Conservation (phyloP, 2,888 invertebrate genomes). For the Rhamnusium bicolor region DNA sequence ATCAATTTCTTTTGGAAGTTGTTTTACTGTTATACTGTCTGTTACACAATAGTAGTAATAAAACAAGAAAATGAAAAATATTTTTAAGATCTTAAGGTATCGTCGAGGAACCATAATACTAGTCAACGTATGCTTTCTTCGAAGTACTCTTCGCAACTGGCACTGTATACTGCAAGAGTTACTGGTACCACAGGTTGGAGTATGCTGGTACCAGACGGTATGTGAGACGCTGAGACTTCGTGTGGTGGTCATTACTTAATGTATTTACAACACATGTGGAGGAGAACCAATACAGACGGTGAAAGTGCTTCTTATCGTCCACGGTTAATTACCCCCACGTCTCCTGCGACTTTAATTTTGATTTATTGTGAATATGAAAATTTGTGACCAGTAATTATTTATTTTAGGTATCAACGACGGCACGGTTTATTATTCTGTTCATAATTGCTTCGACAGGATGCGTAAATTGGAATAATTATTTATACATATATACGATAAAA, state of each 20-base stretch:
- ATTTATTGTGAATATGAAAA: neutral
- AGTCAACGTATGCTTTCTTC: neutral
- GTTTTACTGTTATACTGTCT: no score
- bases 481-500: neutral
- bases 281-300: constrained; percentile 55
- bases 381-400: neutral
- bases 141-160: neutral
- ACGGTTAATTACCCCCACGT: neutral
- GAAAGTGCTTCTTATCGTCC: constrained; percentile 48
- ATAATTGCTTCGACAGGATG: neutral
- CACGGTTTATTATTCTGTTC: neutral
- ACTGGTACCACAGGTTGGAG: neutral
- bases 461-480: neutral
- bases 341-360: neutral
- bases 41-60: no score
- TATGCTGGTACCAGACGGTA: neutral
- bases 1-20: no score
- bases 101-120: no score
- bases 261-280: constrained; percentile 39
- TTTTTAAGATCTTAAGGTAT: no score
- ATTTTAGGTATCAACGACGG: neutral
- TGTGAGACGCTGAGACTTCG: neutral
- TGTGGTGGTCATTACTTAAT: constrained; percentile 39
- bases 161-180: neutral
- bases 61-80: no score